Percentiles rank a stretch among this genome's conserved stretches.
Evolutionary conservation across 2,888 invertebrate species (phyloP).

Genomic region (Anthophora plumipes): DNA sequence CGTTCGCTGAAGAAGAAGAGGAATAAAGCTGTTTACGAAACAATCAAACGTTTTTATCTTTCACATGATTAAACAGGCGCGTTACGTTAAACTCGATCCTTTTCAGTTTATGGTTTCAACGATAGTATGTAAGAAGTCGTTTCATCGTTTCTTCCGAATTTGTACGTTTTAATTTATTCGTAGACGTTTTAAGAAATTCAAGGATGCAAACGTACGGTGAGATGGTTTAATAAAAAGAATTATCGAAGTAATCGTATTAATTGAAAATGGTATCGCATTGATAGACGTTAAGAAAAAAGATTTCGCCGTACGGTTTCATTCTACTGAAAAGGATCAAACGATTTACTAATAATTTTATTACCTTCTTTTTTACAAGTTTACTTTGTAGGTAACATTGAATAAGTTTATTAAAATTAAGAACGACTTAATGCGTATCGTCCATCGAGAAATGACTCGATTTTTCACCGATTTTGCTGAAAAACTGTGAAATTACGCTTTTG

Average conservation of each 20-base stretch:
- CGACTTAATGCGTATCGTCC: conserved; percentile 14
- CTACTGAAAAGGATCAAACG: conserved; percentile 39
- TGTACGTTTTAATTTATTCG: conserved; percentile 16
- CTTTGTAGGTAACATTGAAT: not conserved
- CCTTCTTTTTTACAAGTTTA: conserved; percentile 7
- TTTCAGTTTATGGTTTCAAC: conserved; percentile 20
- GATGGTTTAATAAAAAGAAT: not conserved
- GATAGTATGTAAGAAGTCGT: conserved; percentile 5
- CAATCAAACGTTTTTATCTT: conserved; percentile 44
- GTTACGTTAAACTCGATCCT: conserved; percentile 40
- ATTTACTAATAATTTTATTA: conserved; percentile 7
- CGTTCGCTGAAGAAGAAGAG: not conserved
- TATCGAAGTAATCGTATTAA: not conserved
- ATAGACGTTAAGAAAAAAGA: too few relatives aligned
- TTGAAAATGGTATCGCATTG: not conserved
- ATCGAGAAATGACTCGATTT: not conserved
- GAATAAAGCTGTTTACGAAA: conserved; percentile 8
- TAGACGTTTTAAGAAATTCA: not conserved
- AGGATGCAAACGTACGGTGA: not conserved
- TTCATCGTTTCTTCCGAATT: conserved; percentile 1
- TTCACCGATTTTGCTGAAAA: not conserved
- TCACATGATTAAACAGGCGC: conserved; percentile 10
- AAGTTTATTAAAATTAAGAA: conserved; percentile 2
- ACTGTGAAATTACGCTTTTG: not conserved
- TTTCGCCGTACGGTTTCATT: conserved; percentile 4